Percentiles rank a stretch among this genome's conserved stretches.
These are phyloP conservation scores for Fratercula arctica DNA, from an alignment of 2,797 vertebrate genomes.

Conservation along the genomic window DNA sequence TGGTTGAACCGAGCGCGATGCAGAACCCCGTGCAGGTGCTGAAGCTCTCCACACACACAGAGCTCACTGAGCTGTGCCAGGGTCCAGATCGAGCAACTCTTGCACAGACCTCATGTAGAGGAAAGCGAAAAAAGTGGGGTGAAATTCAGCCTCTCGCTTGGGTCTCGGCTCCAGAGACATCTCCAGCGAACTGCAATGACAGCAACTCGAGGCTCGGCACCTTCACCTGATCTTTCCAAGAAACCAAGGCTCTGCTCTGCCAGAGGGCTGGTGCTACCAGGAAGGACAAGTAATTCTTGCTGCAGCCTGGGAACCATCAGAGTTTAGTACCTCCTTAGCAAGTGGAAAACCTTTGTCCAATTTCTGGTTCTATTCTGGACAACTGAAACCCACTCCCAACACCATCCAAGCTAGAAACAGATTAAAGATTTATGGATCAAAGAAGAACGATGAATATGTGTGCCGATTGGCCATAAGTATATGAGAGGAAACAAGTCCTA, in stretches of 20 bases:
- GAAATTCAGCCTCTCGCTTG: not conserved
- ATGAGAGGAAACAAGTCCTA: not conserved
- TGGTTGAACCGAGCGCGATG: not conserved
- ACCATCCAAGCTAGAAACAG: not conserved
- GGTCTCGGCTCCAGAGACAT: not conserved
- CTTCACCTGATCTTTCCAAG: not conserved
- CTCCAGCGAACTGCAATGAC: not conserved
- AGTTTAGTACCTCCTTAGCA: not conserved
- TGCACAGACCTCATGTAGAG: not conserved
- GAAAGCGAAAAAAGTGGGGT: not conserved
- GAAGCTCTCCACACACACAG: not conserved
- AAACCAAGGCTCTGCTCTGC: not conserved
- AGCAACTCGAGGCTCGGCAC: not conserved
- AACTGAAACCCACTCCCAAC: not conserved
- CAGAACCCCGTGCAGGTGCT: not conserved
- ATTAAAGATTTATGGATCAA: not conserved
- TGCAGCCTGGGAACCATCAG: not conserved
- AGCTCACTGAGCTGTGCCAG: rapidly evolving
- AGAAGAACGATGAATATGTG: not conserved
- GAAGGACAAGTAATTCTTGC: not conserved
- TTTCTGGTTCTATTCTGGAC: not conserved
- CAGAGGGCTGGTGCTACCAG: not conserved
- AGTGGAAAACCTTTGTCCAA: not conserved
- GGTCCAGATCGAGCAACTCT: not conserved
- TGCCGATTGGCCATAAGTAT: rapidly evolving